Evolutionary conservation across 2,113 vertebrate species (phyloP), one percentile per base, ranked within the genome.

Genomic region (Octodon degus): DNA sequence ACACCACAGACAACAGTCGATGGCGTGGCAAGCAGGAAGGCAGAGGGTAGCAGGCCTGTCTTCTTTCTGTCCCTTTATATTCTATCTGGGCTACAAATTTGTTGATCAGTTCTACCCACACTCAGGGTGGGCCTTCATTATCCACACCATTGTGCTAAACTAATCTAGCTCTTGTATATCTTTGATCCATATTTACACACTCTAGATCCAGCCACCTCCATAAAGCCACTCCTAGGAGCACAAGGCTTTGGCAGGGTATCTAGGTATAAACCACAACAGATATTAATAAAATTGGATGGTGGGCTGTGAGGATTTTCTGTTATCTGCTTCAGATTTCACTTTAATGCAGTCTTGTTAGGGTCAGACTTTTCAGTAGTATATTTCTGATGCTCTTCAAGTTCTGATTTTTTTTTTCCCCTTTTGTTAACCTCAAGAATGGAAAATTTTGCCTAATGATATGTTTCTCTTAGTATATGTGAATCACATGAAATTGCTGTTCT

Each of bases 351-450:
- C 72, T 80, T 22, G 77, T 63, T 74, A 68, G 74, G 40, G 77
- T 55, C 60, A 92, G 68, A 92, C 79, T 90, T 97, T 91, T 90
- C 77, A 62, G 19, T 62, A 86, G n/a, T 89, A 70, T 70, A 90
- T 90, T 90, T 90, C 37, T 91, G 34, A 74, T 50, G 30, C 37
- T 94, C 0, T 94, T 94, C 87, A 70, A 92, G 20, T 92, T 94
- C 55, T 80, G 27, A 84, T 77, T 43, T 92, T 34, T 88, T 77
- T 90, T 77, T 90, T 43, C 0, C 63, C 1, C 40, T 76, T 58
- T 81, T 94, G 20, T 67, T 50, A 63, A 88, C 62, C 14, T 68
- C n/a, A 84, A 40, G 53, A 74, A 86, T 88, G 47, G 30, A 90
- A 91, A 19, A 68, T 50, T 96, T 83, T 92, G n/a, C 53, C 94